phyloP scores from a whole-genome alignment of 2,113 vertebrate species.

The Rattus norvegicus region GRCr8 NC_086038.1:32642501-32643000 shows the following conservation, averaged over 20 bases:
- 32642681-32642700: neutral
- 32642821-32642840: neutral
- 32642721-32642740: neutral
- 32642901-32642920: neutral
- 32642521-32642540: neutral
- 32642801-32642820: neutral
- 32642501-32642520: neutral
- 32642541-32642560: neutral
- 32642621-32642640: neutral
- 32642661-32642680: neutral
- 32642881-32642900: neutral
- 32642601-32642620: conserved; percentile 24
- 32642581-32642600: neutral
- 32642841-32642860: neutral
- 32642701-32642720: neutral
- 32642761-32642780: neutral
- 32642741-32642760: neutral
- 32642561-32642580: neutral
- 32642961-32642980: neutral
- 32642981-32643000: neutral
- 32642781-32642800: neutral
- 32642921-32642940: neutral
- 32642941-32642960: neutral
- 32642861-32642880: neutral
- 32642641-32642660: neutral